A percentile compares a stretch with the other conserved stretches of the same genome.
Evolutionary conservation across 2,797 vertebrate genomes (phyloP).

Genomic region (Natrix natrix): DNA sequence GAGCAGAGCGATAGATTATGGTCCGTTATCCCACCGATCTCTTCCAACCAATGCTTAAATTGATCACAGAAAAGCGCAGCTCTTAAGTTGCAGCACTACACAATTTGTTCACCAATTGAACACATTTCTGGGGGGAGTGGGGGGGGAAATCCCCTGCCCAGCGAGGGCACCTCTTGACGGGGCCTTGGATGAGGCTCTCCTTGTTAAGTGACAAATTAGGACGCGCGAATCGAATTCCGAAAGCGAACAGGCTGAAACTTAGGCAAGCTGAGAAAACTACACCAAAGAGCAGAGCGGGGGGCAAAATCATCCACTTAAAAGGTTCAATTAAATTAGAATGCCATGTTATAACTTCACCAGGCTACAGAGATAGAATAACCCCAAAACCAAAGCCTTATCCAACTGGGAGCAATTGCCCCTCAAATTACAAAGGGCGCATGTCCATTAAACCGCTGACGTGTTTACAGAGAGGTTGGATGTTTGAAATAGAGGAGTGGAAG

Average conservation of each 20-base stretch:
- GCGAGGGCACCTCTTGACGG: too few relatives aligned
- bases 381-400: neutral
- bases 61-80: neutral
- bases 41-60: neutral
- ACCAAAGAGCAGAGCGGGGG: neutral
- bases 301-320: neutral
- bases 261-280: neutral
- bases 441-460: neutral
- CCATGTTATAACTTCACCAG: neutral
- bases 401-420: neutral
- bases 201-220: fast-evolving
- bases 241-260: fast-evolving
- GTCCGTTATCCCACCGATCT: fast-evolving
- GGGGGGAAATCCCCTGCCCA: neutral
- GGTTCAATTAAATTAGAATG: neutral
- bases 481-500: conserved; percentile 6
- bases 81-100: fast-evolving
- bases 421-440: neutral
- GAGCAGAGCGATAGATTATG: neutral
- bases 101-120: neutral
- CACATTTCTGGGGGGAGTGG: neutral
- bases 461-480: neutral
- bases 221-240: fast-evolving
- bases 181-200: neutral
- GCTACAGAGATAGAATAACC: neutral